Conservation (phyloP, 2,113 vertebrate species). For the Tachycineta bicolor region DNA sequence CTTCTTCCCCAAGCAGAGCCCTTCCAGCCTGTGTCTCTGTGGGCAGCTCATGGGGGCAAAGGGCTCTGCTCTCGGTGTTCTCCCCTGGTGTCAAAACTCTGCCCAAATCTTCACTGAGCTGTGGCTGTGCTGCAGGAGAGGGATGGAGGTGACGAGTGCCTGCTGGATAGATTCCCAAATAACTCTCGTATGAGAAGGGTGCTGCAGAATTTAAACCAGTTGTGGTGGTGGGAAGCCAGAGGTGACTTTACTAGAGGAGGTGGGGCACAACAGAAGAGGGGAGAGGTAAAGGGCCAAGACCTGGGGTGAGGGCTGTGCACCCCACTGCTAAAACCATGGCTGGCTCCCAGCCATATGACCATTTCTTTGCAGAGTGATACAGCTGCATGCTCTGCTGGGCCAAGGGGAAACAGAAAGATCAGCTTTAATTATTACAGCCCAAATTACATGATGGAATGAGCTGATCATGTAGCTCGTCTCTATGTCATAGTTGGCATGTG, state of each 20-base stretch:
- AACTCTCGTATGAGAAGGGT: neutral
- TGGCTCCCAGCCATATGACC: neutral
- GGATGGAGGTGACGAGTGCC: neutral
- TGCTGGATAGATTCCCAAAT: neutral
- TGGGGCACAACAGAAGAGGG: neutral
- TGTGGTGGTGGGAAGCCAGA: neutral
- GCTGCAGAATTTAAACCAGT: neutral
- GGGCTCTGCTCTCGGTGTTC: neutral
- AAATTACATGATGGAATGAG: slow-evolving; percentile 31
- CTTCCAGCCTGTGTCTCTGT: neutral
- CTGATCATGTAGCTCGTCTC: neutral
- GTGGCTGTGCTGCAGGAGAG: neutral
- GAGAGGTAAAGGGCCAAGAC: neutral
- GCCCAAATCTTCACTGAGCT: neutral
- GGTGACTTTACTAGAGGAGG: neutral
- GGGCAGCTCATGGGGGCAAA: neutral
- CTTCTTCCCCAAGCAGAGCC: neutral
- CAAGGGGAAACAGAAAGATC: neutral
- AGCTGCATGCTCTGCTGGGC: neutral
- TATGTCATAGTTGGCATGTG: neutral
- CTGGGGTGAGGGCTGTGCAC: neutral
- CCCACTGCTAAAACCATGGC: neutral
- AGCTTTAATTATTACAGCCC: neutral
- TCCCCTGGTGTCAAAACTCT: neutral
- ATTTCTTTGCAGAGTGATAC: neutral